Evolutionary conservation across 2,888 invertebrate genomes (phyloP).

Genomic region (Cheilosia pagana): DNA sequence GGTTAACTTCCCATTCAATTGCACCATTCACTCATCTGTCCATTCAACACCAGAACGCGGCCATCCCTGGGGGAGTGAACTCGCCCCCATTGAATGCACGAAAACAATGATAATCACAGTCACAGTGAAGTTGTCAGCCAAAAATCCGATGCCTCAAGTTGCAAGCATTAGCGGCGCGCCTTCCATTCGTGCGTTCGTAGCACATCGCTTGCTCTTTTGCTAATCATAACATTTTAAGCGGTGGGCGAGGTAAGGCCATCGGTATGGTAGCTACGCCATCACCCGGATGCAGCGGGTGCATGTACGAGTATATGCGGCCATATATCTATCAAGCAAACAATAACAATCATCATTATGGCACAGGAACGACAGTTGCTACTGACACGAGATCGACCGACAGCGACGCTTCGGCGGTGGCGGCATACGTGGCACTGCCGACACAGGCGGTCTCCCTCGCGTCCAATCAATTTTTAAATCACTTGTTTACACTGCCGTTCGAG

Average conservation of each 20-base stretch:
- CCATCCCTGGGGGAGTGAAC: too few species aligned
- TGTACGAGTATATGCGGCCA: conserved; percentile 5
- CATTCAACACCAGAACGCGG: too few species aligned
- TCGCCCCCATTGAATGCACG: too few species aligned
- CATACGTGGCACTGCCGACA: conserved; percentile 9
- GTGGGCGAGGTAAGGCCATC: conserved; percentile 8
- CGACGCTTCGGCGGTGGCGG: conserved; percentile 18
- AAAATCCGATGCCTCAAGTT: conserved; percentile 32
- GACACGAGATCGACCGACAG: conserved; percentile 25
- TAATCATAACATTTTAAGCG: conserved; percentile 31
- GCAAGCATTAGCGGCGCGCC: conserved; percentile 8
- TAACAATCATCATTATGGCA: conserved; percentile 68
- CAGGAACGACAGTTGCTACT: conserved; percentile 40
- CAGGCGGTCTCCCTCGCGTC: conserved; percentile 48
- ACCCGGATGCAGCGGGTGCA: conserved; percentile 66
- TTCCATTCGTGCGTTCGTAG: conserved; percentile 2
- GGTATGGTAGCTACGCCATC: conserved; percentile 27
- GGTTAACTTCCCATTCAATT: too few species aligned
- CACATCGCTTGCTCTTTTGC: conserved; percentile 2
- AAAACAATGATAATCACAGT: conserved; percentile 12
- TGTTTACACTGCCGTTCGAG: conserved; percentile 68
- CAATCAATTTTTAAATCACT: conserved; percentile 71
- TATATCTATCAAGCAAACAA: conserved; percentile 67
- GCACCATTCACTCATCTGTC: too few species aligned
- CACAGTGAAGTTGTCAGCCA: conserved; percentile 13